Conservation (phyloP, 2,888 invertebrate species). For the Oscheius sp. region DNA sequence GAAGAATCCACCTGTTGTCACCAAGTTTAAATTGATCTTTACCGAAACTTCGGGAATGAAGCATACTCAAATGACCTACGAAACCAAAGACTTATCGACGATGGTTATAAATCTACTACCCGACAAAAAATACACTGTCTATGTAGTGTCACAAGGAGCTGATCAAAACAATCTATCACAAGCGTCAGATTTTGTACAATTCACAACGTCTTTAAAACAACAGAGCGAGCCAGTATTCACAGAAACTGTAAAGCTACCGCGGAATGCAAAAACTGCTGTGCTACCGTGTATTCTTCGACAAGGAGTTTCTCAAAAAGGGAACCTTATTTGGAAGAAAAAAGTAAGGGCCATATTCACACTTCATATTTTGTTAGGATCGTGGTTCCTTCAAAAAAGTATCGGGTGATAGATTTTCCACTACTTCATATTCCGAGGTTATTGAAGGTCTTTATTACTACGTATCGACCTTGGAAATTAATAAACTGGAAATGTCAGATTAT, state of each 20-base stretch:
- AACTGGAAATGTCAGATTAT: constrained; percentile 33
- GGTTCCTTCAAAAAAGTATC: background rate
- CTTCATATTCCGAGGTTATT: constrained; percentile 7
- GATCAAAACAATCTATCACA: constrained; percentile 29
- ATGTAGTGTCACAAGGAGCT: constrained; percentile 37
- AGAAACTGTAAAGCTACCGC: constrained; percentile 25
- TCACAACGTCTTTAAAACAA: constrained; percentile 27
- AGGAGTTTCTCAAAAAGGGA: constrained; percentile 1
- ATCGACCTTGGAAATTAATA: constrained; percentile 35
- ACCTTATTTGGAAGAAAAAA: constrained; percentile 39
- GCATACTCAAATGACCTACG: constrained; percentile 10
- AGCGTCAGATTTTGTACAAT: constrained; percentile 33
- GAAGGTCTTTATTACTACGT: constrained; percentile 16
- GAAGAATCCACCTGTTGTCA: constrained; percentile 16
- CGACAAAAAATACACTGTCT: constrained; percentile 35
- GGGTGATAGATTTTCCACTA: background rate
- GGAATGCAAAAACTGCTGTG: constrained; percentile 2
- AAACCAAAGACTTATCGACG: constrained; percentile 19
- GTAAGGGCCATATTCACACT: background rate
- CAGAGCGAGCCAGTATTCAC: constrained; percentile 14
- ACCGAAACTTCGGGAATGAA: constrained; percentile 22
- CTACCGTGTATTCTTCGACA: constrained; percentile 35
- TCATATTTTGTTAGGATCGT: constrained; percentile 3
- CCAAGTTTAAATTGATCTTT: constrained; percentile 34
- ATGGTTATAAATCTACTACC: constrained; percentile 28